Base-by-base conservation (phyloP, 2,888 invertebrate species). In the Nymphalis c-album region DNA sequence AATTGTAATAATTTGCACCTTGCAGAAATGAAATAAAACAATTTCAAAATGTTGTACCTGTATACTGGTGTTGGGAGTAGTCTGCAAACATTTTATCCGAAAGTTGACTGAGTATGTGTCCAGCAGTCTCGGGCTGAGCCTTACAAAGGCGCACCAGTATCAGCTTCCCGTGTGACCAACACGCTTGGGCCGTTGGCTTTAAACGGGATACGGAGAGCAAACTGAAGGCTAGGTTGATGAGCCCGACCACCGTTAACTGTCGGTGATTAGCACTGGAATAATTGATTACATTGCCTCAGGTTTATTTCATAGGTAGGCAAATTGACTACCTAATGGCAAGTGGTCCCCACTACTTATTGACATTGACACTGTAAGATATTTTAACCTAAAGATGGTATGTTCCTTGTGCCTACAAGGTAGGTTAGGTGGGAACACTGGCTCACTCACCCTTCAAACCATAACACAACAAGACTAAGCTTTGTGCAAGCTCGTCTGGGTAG, bases 121-220 rank as follows among this genome's bases (percentile, higher is more conserved):
- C 71, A 0, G 87, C 83, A 0, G 87, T 85, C 73, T 87, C 88
- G 0, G 89, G 85, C 77, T 88, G 89, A 0, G 83, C 69, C 75
- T 86, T 87, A 75, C 85, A 77, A 18, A 92, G 80, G 0, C 88
- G 77, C 62, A 85, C 89, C 35, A 92, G 75, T 45, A 90, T 77
- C 48, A 89, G 72, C 72, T 87, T 85, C 20, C 87, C 92, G 71
- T 84, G 82, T 0, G 86, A 84, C 86, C 89, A 89, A 63, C 87
- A 87, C 0, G 75, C 74, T 0, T 70, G 63, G 0, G 88, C 83
- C 5, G 74, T 71, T 0, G 84, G 80, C 71, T 83, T 82, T 1
- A 71, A n/a, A 0, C 80, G 78, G 0, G 81, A 71, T 47, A 85
- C 81, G 2, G 79, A 75, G 2, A 92, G 84, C 0, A 92, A 75